Percentiles rank a stretch among this genome's conserved stretches.
phyloP scores from a whole-genome alignment of 2,797 vertebrate genomes.

The Prunella strophiata region DNA sequence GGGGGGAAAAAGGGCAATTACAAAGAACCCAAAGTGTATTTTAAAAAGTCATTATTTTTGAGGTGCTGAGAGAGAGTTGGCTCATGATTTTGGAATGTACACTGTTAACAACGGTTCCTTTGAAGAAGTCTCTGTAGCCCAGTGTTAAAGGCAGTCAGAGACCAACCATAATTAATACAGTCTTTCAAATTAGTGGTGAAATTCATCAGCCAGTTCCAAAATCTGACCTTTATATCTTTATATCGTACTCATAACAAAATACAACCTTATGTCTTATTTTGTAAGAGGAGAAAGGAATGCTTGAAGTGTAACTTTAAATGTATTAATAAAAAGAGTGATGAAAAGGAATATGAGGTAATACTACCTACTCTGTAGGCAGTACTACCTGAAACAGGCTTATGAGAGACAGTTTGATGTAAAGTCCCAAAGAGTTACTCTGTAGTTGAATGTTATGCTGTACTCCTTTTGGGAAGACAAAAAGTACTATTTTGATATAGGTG shows the following conservation, averaged over 20 bases:
- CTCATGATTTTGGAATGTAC: slow-evolving; percentile 52
- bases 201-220: slow-evolving; percentile 21
- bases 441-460: neutral
- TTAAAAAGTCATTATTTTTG: slow-evolving; percentile 61
- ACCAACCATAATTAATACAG: slow-evolving; percentile 48
- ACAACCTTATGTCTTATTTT: neutral
- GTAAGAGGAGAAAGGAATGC: neutral
- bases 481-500: neutral
- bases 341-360: neutral
- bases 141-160: slow-evolving; percentile 46
- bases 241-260: neutral
- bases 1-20: rapidly evolving
- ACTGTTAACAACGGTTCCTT: slow-evolving; percentile 52
- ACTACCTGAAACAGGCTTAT: neutral
- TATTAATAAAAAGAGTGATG: neutral
- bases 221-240: slow-evolving; percentile 39
- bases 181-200: slow-evolving; percentile 58
- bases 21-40: slow-evolving; percentile 43
- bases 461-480: neutral
- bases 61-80: slow-evolving; percentile 50
- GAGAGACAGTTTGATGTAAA: neutral
- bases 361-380: rapidly evolving
- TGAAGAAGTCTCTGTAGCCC: slow-evolving; percentile 57
- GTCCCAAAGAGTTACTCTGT: neutral
- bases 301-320: neutral